These are phyloP conservation scores for Reticulitermes lucifugus DNA, from an alignment of 2,888 invertebrate species.

Conservation along the genomic window DNA sequence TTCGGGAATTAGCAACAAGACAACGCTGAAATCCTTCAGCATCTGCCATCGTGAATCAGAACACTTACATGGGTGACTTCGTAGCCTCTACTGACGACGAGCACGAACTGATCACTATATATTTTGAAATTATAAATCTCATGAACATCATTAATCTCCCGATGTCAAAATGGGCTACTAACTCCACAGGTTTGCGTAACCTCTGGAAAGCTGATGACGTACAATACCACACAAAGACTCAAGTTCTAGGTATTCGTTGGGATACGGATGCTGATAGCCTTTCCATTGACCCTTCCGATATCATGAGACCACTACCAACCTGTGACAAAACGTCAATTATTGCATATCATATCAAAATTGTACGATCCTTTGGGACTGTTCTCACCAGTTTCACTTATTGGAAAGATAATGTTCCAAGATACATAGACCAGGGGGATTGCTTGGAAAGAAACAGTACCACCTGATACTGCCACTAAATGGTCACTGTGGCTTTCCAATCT, in stretches of 20 bases:
- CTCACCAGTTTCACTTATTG: not conserved
- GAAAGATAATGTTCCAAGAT: slow-evolving; percentile 23
- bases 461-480: no score
- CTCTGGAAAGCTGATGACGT: not conserved
- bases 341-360: not conserved
- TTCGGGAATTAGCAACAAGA: not conserved
- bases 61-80: not conserved
- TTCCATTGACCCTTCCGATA: not conserved
- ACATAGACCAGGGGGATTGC: not conserved
- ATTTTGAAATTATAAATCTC: not conserved
- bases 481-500: no score
- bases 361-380: not conserved
- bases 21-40: not conserved
- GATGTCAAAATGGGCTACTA: slow-evolving; percentile 19
- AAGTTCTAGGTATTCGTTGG: not conserved
- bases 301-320: not conserved
- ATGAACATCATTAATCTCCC: slow-evolving; percentile 8
- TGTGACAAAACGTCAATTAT: not conserved
- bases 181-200: not conserved
- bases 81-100: not conserved
- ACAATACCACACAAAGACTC: not conserved
- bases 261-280: not conserved
- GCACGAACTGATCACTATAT: not conserved
- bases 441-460: not conserved
- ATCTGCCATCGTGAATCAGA: not conserved